Conservation (phyloP, 2,113 vertebrate genomes). For the Heterotilapia buettikoferi region DNA sequence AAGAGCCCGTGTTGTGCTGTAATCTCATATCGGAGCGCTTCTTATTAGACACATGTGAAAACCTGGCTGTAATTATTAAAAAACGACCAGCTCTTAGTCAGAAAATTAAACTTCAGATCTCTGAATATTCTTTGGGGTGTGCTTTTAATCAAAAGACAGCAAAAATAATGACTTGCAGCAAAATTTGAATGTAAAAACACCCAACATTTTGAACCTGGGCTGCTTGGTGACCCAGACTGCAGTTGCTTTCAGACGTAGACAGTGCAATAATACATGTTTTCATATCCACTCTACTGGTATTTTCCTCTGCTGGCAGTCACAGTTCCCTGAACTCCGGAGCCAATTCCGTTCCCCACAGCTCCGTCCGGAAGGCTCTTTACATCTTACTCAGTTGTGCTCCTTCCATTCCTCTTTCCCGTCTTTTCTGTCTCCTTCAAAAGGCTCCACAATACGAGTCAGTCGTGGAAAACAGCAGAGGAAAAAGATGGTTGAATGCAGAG, state of each 20-base stretch:
- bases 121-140: not conserved
- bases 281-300: slow-evolving; percentile 26
- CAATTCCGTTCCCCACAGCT: slow-evolving; percentile 46
- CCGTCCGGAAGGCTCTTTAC: slow-evolving; percentile 33
- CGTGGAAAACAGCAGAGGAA: not conserved
- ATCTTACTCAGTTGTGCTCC: not conserved
- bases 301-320: slow-evolving; percentile 46
- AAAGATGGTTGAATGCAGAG: not conserved
- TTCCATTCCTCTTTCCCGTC: not conserved
- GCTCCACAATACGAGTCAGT: not conserved
- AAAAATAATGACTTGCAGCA: not conserved
- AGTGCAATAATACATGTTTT: slow-evolving; percentile 18
- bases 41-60: not conserved
- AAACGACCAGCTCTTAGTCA: not conserved
- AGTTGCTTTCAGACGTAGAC: not conserved
- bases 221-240: slow-evolving; percentile 14
- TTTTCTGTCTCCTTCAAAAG: not conserved
- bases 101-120: not conserved
- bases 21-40: not conserved
- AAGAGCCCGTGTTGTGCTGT: not conserved
- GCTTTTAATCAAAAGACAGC: not conserved
- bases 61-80: slow-evolving; percentile 6
- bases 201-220: not conserved
- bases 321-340: slow-evolving; percentile 21
- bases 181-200: not conserved